Evolutionary conservation across 2,888 invertebrate genomes (phyloP).

Genomic region (Hydrotaea cyrtoneurina): DNA sequence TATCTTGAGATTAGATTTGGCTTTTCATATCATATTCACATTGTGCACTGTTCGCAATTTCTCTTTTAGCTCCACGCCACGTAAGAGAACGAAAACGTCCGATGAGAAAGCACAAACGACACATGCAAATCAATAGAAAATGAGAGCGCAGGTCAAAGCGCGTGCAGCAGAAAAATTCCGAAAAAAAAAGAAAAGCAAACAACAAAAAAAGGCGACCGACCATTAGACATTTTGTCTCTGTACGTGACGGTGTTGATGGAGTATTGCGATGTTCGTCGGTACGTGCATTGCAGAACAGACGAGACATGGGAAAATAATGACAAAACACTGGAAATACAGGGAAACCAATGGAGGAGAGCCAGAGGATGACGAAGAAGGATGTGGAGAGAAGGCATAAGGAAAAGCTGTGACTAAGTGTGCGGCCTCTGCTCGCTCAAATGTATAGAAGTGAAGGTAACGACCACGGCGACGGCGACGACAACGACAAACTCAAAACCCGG

Average conservation of each 20-base stretch:
- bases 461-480: slow-evolving; percentile 7
- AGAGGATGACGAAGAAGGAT: neutral
- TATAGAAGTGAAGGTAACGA: slow-evolving; percentile 44
- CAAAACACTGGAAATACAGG: slow-evolving; percentile 41
- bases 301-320: slow-evolving; percentile 42
- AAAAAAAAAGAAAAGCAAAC: slow-evolving; percentile 8
- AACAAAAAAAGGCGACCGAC: neutral
- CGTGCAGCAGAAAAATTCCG: slow-evolving; percentile 35
- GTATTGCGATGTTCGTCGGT: slow-evolving; percentile 2
- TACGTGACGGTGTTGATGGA: slow-evolving; percentile 36
- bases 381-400: neutral
- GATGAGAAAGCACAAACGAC: neutral
- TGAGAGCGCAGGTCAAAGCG: slow-evolving; percentile 68
- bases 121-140: slow-evolving; percentile 65
- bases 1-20: too few relatives aligned
- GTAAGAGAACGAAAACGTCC: neutral
- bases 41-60: neutral
- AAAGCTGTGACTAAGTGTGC: slow-evolving; percentile 37
- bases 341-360: neutral
- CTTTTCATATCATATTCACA: neutral
- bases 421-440: slow-evolving; percentile 21
- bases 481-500: slow-evolving; percentile 29
- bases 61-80: neutral
- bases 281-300: neutral
- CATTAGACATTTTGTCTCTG: slow-evolving; percentile 48